Evolutionary conservation across 2,113 vertebrate genomes (phyloP), one percentile per base, ranked within the genome.

Genomic region (Brienomyrus brachyistius): DNA sequence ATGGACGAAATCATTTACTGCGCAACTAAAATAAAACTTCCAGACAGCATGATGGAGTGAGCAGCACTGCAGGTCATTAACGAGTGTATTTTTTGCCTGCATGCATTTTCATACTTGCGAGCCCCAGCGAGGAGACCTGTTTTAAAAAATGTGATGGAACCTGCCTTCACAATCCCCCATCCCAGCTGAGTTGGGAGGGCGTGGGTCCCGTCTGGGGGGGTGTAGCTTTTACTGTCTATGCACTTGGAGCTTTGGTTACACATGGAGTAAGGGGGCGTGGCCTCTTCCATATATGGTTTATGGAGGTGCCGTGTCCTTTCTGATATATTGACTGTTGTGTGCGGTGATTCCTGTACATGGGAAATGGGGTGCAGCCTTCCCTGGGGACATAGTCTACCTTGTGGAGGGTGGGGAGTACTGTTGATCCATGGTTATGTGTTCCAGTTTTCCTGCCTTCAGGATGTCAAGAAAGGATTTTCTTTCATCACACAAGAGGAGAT

Each of bases 31-130:
- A 86, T 48, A 50, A 86, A 86, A 11, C 83, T 86, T 48, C 47
- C 83, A 86, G 83, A 51, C 83, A 51, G 83, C 45, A 51, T 48
- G 83, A 86, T 86, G 83, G 83, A 86, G 48, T 51, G 45, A 86
- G 47, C 83, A 86, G 83, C 23, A 0, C 83, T 51, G 83, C 15
- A 86, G 45, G 83, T 86, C 83, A 86, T 31, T 51, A 86, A 23
- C 27, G 11, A 50, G 83, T 48, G 45, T 86, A 86, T 86, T 51
- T 84, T 43, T 31, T 86, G 83, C 83, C 48, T 31, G 21, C 23
- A 5, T 86, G 83, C 45, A 86, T 51, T 27, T 86, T 48, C 23
- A 50, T 86, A 51, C n/a, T 48, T 51, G 83, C 83, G 23, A n/a
- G 83, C 23, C 4, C 82, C 23, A 48, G 45, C 83, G 10, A 11